These are phyloP conservation scores for Eudyptes chrysolophus DNA, from an alignment of 2,113 vertebrate genomes.

Conservation along the genomic window DNA sequence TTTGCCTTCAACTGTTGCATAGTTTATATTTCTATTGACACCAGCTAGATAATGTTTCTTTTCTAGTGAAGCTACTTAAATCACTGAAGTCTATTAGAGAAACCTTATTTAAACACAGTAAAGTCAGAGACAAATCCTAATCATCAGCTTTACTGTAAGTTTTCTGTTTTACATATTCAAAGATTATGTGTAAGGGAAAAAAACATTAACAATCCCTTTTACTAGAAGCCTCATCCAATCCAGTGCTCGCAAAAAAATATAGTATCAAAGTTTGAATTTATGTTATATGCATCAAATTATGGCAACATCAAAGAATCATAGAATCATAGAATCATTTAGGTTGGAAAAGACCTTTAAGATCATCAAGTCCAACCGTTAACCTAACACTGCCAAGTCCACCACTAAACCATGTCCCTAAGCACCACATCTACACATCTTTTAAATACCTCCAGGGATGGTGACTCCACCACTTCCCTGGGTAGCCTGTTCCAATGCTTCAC, in stretches of 20 bases:
- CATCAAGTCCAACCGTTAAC: no score
- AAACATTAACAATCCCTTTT: background rate
- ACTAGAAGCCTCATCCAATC: background rate
- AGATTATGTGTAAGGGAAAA: background rate
- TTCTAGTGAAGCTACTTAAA: background rate
- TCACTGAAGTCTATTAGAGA: background rate
- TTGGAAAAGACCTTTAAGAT: no score
- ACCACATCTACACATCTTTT: no score
- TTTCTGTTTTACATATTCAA: background rate
- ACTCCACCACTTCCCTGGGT: no score
- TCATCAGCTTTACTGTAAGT: background rate
- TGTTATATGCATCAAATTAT: background rate
- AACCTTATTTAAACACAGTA: background rate
- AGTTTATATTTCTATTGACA: background rate
- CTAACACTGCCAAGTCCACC: no score
- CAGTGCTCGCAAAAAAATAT: background rate
- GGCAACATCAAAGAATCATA: no score
- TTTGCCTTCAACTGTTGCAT: background rate
- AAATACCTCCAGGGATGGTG: no score
- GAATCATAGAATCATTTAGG: background rate
- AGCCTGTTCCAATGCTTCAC: no score
- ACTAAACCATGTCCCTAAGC: no score
- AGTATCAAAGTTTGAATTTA: background rate
- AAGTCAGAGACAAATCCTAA: background rate
- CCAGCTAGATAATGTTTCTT: background rate